These are phyloP conservation scores for Archaeoteleia sp. DNA, from an alignment of 2,888 invertebrate genomes.

Conservation along the genomic window DNA sequence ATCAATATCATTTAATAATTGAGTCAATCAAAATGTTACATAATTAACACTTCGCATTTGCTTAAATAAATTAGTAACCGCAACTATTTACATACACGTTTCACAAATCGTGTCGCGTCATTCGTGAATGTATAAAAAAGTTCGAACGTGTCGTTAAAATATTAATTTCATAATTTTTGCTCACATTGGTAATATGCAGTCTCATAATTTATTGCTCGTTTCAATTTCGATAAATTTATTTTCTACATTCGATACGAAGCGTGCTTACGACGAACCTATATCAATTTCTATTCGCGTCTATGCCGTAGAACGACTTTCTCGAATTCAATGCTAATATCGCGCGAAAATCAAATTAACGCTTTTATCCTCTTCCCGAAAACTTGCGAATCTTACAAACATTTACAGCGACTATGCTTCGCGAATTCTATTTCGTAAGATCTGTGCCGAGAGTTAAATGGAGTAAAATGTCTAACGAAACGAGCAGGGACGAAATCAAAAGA, in stretches of 20 bases:
- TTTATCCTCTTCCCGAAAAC: too few relatives aligned
- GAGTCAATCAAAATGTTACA: too few relatives aligned
- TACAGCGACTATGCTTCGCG: neutral
- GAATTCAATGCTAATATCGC: conserved; percentile 7
- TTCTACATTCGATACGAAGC: conserved; percentile 20
- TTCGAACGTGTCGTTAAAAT: conserved; percentile 22
- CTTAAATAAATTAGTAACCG: neutral
- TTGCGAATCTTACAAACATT: neutral
- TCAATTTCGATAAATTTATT: conserved; percentile 24
- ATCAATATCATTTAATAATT: too few relatives aligned
- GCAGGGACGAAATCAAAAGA: neutral
- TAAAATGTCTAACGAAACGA: conserved; percentile 2
- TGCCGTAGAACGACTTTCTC: neutral
- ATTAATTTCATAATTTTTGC: conserved; percentile 28
- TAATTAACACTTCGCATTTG: too few relatives aligned
- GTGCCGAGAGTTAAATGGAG: conserved; percentile 1
- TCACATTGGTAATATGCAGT: conserved; percentile 26
- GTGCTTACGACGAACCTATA: conserved; percentile 2
- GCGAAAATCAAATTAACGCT: neutral
- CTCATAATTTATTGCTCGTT: conserved; percentile 35
- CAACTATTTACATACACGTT: conserved; percentile 17
- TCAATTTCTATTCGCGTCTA: conserved; percentile 2
- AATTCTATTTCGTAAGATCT: conserved; percentile 8
- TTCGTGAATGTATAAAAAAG: conserved; percentile 20
- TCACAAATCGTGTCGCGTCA: conserved; percentile 5